phyloP scores from a whole-genome alignment of 2,888 invertebrate genomes.

The Netelia virgata region DNA sequence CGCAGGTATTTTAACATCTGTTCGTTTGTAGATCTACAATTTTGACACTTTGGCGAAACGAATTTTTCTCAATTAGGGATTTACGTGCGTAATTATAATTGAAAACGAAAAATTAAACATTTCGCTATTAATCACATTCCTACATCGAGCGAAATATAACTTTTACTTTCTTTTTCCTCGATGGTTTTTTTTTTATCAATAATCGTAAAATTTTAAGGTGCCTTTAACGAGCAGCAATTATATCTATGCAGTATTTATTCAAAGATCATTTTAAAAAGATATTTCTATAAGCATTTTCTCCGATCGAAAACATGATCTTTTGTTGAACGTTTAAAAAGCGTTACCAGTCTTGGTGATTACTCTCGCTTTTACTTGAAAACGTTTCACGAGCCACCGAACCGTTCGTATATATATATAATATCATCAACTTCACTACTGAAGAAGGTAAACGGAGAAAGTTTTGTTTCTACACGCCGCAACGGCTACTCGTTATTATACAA shows the following conservation, averaged over 20 bases:
- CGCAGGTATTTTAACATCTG: constrained; percentile 25
- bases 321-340: constrained; percentile 42
- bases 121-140: too few species aligned
- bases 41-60: not conserved
- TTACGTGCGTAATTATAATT: too few species aligned
- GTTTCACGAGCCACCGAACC: constrained; percentile 32
- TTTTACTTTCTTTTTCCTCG: constrained; percentile 31
- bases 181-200: constrained; percentile 10
- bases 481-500: constrained; percentile 67
- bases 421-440: constrained; percentile 60
- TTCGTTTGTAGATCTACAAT: not conserved
- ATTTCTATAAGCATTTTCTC: constrained; percentile 2
- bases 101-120: too few species aligned
- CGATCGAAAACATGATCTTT: constrained; percentile 11
- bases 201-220: not conserved
- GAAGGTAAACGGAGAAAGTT: constrained; percentile 76
- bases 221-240: constrained; percentile 20
- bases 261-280: constrained; percentile 28
- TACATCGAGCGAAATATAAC: not conserved
- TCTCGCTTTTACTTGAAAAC: constrained; percentile 58
- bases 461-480: constrained; percentile 64
- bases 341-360: constrained; percentile 38
- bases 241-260: not conserved
- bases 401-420: constrained; percentile 5
- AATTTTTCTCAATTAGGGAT: too few species aligned